Base-by-base conservation (phyloP, 1,140 invertebrate species). In the Brachionus paranguensis region DNA sequence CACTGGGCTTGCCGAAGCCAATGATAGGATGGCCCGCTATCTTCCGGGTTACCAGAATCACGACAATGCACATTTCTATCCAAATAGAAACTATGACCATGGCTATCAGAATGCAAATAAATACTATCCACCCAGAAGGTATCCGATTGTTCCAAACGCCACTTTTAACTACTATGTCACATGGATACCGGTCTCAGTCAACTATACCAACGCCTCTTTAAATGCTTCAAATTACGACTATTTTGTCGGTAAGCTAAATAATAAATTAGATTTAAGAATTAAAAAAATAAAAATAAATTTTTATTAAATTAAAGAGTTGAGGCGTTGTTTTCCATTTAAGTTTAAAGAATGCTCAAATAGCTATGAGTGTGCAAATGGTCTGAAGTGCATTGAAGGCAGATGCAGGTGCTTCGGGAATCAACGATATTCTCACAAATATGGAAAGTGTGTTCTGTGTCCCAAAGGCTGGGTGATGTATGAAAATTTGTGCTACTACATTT, bases 401-500 rank as follows among this genome's bases (percentile, higher is more conserved):
- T 76, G 72, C 8, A 76, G 27, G 33, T 76, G 72, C 27, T 10
- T 11, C 12, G 72, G 72, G 1, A 76, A 76, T 76, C 43, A 14
- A 11, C 17, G 41, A 29, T 76, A 47, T 20, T 76, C 72, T 0
- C 17, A 47, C 12, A 50, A 47, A 47, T 50, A 27, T 14, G 1
- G 47, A 5, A 76, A 76, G 24, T 76, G 72, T 50, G 50, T 76
- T 10, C 20, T 20, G 47, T 76, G 72, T 76, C 72, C 43, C 7
- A 47, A 76, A 12, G 72, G 72, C 2, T 76, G 72, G 72, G 20
- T 76, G 10, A 33, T 50, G 20, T 76, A 47, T 47, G 72, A 76
- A 29, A 76, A 76, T 29, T 5, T 76, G 24, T 76, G 72, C 27
- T 76, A 76, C 12, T 76, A 50, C 45, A 76, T 76, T 14, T 76